Evolutionary conservation across 2,113 vertebrate genomes (phyloP).

Genomic region (Neofelis nebulosa): DNA sequence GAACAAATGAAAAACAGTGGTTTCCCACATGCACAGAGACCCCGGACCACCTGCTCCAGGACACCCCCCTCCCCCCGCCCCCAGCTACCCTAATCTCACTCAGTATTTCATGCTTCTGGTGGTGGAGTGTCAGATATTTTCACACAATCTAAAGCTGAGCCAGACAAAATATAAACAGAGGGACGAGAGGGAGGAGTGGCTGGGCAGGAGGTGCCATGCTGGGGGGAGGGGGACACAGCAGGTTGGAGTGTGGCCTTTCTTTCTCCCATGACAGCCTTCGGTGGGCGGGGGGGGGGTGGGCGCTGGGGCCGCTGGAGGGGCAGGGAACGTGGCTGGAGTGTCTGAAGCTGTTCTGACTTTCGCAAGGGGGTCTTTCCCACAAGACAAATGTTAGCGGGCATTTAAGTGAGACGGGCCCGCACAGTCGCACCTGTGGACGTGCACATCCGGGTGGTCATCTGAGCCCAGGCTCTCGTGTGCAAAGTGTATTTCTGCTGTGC

Average conservation of each 20-base stretch:
- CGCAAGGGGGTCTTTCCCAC: rapidly evolving
- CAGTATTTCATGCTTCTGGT: rapidly evolving
- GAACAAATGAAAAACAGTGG: rapidly evolving
- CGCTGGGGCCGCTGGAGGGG: neutral
- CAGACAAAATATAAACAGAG: neutral
- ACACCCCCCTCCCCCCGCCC: no score
- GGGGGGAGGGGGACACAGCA: neutral
- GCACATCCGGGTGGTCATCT: rapidly evolving
- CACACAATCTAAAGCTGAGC: neutral
- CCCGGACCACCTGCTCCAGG: neutral
- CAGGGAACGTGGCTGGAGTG: rapidly evolving
- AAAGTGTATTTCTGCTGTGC: rapidly evolving
- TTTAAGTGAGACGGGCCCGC: neutral
- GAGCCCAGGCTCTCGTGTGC: rapidly evolving
- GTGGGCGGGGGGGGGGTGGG: rapidly evolving
- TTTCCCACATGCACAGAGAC: rapidly evolving
- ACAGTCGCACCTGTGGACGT: rapidly evolving
- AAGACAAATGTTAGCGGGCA: rapidly evolving
- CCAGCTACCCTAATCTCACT: rapidly evolving
- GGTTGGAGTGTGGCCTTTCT: no score
- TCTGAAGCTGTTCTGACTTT: no score
- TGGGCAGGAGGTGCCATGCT: neutral
- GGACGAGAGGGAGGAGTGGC: rapidly evolving
- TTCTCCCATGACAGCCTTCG: no score
- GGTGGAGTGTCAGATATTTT: neutral